Conservation (phyloP, 2,888 invertebrate species). For the Amphiduros pacificus region DNA sequence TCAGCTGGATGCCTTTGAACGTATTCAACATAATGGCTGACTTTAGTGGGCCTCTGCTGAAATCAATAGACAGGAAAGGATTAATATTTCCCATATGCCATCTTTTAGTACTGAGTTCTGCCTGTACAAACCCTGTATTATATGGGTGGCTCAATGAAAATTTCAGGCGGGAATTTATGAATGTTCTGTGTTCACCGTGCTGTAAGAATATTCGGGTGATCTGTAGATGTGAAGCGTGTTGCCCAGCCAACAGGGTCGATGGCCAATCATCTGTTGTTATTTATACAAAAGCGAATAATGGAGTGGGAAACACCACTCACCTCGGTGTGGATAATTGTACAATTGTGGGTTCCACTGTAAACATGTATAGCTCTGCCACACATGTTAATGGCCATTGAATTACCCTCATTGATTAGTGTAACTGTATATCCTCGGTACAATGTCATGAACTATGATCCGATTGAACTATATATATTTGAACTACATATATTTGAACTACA, state of each 20-base stretch:
- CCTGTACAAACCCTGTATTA: slow-evolving; percentile 86
- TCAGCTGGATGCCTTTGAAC: slow-evolving; percentile 90
- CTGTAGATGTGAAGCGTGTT: neutral
- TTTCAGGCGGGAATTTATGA: slow-evolving; percentile 81
- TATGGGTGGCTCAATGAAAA: slow-evolving; percentile 95
- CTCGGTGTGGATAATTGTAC: no score
- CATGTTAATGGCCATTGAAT: no score
- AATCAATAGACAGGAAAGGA: slow-evolving; percentile 20
- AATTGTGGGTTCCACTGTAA: no score
- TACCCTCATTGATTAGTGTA: no score
- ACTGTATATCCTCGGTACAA: no score
- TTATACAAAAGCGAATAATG: slow-evolving; percentile 18
- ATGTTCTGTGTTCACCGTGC: slow-evolving; percentile 39
- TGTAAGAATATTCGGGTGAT: slow-evolving; percentile 12
- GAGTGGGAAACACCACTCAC: no score
- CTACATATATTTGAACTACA: no score
- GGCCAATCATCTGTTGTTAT: slow-evolving; percentile 4
- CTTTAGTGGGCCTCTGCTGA: slow-evolving; percentile 39
- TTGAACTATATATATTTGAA: no score
- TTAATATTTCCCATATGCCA: slow-evolving; percentile 65
- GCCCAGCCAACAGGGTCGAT: neutral
- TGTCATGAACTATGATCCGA: no score
- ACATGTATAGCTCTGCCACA: no score
- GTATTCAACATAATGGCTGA: slow-evolving; percentile 82
- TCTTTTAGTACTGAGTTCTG: slow-evolving; percentile 81